phyloP scores from a whole-genome alignment of 53 echinoderm and acorn worm genomes.

The Patiria pectinifera region DNA sequence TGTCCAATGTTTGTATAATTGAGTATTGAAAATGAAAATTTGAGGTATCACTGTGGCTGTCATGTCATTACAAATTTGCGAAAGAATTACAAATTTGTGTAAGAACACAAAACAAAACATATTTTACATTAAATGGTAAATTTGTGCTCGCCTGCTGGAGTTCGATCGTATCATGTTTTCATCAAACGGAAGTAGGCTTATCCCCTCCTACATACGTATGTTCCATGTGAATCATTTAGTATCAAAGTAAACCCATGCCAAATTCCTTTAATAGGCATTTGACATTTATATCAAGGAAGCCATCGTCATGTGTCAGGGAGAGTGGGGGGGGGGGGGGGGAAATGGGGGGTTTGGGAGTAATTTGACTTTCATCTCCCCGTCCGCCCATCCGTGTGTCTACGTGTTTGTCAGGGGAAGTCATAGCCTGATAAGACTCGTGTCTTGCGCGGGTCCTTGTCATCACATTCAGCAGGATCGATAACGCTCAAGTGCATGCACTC shows the following conservation, averaged over 20 bases:
- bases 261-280: constrained; percentile 21
- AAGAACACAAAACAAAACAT: no score
- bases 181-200: not conserved
- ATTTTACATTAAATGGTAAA: no score
- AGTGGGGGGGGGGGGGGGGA: not conserved
- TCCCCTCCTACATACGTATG: not conserved
- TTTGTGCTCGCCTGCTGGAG: no score
- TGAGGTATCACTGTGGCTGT: no score
- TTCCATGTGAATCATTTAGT: not conserved
- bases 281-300: constrained; percentile 7
- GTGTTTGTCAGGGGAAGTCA: not conserved
- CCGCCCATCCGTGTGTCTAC: not conserved
- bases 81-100: no score
- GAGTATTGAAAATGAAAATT: no score
- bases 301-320: constrained; percentile 2
- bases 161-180: not conserved
- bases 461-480: constrained; percentile 22
- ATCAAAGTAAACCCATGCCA: not conserved
- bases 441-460: constrained; percentile 8
- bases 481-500: constrained; percentile 37
- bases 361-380: constrained; percentile 1
- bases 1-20: no score
- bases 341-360: not conserved
- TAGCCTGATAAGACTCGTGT: no score
- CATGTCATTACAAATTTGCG: no score